A percentile compares a stretch with the other conserved stretches of the same genome.
phyloP scores from a whole-genome alignment of 2,113 vertebrate genomes.

The Gnathonemus longibarbis region DNA sequence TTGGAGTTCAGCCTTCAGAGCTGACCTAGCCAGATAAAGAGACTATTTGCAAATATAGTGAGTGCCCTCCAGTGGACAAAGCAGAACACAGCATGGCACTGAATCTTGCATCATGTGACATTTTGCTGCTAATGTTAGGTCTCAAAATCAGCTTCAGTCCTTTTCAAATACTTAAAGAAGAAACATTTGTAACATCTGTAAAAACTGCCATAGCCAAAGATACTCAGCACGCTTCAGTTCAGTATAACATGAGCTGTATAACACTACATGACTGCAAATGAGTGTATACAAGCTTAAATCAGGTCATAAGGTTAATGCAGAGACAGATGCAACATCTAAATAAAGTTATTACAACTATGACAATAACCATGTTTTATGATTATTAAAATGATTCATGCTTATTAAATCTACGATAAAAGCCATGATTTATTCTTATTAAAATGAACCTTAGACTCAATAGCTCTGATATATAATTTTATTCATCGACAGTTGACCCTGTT shows the following conservation, averaged over 20 bases:
- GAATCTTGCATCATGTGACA: neutral
- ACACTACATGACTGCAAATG: neutral
- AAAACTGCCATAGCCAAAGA: neutral
- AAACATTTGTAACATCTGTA: neutral
- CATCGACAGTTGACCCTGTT: neutral
- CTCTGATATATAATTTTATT: neutral
- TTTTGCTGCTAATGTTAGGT: neutral
- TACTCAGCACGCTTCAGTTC: neutral
- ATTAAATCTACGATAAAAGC: neutral
- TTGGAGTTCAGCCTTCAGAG: neutral
- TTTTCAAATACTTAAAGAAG: neutral
- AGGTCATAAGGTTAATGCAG: neutral
- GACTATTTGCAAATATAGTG: neutral
- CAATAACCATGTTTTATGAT: neutral
- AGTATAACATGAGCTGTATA: neutral
- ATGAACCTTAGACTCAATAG: neutral
- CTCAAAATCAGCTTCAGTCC: neutral
- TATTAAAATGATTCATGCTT: neutral
- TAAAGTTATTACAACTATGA: neutral
- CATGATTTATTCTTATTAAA: neutral
- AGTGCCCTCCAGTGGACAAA: conserved; percentile 19
- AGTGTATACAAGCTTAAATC: neutral
- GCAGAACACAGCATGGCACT: neutral
- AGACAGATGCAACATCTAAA: neutral
- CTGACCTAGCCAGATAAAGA: neutral